Evolutionary conservation across 2,113 vertebrate genomes (phyloP), one percentile per base, ranked within the genome.

Genomic region (Takifugu bimaculatus): DNA sequence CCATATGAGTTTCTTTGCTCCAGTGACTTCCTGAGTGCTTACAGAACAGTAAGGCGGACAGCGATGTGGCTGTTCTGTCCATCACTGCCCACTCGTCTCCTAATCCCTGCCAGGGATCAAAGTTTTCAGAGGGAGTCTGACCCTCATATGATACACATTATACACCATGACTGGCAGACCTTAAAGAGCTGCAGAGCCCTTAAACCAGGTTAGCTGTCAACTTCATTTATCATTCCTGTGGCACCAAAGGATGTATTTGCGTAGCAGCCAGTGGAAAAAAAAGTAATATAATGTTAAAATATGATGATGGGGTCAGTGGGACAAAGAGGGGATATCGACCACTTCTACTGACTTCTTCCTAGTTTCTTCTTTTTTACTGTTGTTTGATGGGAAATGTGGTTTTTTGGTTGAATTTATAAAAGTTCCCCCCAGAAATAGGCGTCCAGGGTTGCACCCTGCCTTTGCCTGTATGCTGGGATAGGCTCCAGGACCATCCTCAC

Each of bases 101-200:
- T 85, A 80, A 84, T 85, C 81, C 78, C 56, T 39, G 43, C 5
- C 26, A 57, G 74, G 71, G 78, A 87, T 87, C 85, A 87, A 85
- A 84, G 29, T 63, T 73, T 74, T 74, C 63, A 50, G 72, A 68
- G 56, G 60, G 61, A 35, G 68, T 62, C 61, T 13, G 44, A 28
- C 65, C 55, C 83, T 88, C 85, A 86, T 82, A 87, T 85, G 85
- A 88, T 87, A 62, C 79, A 85, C 79, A 79, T 86, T 84, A 86
- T 70, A 72, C 63, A 77, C 74, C 66, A 72, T 74, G 77, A 77
- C 79, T 69, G 75, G 66, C 77, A 69, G 78, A 83, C 52, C 58
- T 72, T 65, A 77, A 76, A 76, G 77, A 71, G 50, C 68, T 60
- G 55, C 45, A 64, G 68, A 72, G 75, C 47, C 61, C 76, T 65